phyloP scores from a whole-genome alignment of 92 coral and sea anemone species.

The Porites lobata region DNA sequence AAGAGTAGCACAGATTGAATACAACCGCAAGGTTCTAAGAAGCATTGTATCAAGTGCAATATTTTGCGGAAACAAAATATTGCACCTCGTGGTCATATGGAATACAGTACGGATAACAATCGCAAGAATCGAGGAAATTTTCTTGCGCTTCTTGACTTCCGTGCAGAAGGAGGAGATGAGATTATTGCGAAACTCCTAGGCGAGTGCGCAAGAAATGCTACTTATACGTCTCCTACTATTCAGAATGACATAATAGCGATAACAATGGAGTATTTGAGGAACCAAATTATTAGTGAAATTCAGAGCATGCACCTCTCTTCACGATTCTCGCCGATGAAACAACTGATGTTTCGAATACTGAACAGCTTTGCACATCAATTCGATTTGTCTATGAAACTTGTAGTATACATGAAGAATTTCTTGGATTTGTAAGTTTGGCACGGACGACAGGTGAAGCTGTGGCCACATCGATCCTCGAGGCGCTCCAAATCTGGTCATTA shows the following conservation, averaged over 20 bases:
- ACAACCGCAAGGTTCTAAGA: conserved; percentile 25
- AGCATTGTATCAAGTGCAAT: conserved; percentile 27
- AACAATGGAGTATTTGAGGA: conserved; percentile 31
- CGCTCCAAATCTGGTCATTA: conserved; percentile 54
- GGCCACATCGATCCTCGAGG: conserved; percentile 1
- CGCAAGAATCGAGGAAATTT: background rate
- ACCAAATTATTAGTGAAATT: conserved; percentile 50
- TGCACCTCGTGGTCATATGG: conserved; percentile 10
- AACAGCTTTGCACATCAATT: too few species aligned
- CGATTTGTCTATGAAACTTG: conserved; percentile 42
- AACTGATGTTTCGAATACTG: too few species aligned
- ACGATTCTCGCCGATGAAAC: background rate
- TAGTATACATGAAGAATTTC: conserved; percentile 56
- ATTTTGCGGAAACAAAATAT: conserved; percentile 20
- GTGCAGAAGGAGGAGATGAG: too few species aligned
- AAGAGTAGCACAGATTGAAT: conserved; percentile 33
- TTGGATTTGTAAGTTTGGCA: conserved; percentile 50
- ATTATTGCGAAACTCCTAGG: background rate
- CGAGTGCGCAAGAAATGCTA: conserved; percentile 13
- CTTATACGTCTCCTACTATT: conserved; percentile 39
- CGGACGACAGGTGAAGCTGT: conserved; percentile 55
- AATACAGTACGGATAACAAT: background rate
- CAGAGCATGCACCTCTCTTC: conserved; percentile 28
- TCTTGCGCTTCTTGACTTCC: background rate
- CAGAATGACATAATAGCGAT: conserved; percentile 43